Base-by-base conservation (phyloP, 2,888 invertebrate genomes). In the Buathra laborator region DNA sequence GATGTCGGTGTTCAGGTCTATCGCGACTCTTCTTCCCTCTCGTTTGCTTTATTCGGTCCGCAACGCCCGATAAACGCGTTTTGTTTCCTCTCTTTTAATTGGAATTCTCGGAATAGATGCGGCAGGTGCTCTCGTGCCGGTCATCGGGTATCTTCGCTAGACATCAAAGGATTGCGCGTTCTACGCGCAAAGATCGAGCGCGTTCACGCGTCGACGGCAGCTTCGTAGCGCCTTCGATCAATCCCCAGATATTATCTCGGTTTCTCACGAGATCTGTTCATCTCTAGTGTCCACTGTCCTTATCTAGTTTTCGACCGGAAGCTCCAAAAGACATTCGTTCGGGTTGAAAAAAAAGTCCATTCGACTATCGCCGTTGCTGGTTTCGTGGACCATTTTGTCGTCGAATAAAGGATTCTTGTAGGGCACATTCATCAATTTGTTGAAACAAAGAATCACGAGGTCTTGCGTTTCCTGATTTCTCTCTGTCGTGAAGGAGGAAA, bases 81-180 rank as follows among this genome's bases (percentile, higher is more conserved):
- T 83, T 82, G 86, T 85, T 84, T 87, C 84, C 29, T 84, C 81
- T 80, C 81, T 56, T 84, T 86, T 84, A 78, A 78, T 83, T 79
- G 83, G 83, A 83, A 83, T 83, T 79, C 83, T 70, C 78, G 77
- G 74, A 77, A 83, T 79, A 72, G 66, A 83, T 78, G 72, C 82
- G 86, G 87, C 81, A 86, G 87, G 86, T 82, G 89, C 89, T 89
- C 88, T 90, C 90, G 89, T 89, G 90, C 90, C 91, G 90, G 91
- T 92, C 90, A 90, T 91, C 89, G 37, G 37, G 88, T 91, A 92
- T 92, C 91, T 91, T 87, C 87, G 89, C 89, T 91, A 91, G 92
- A 92, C 92, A 92, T 92, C 92, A 91, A 92, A 91, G 91, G 91
- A 89, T 90, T 88, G 89, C 88, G 89, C 88, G 86, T 87, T 87